Evolutionary conservation across 2,888 invertebrate species (phyloP).

Genomic region (Drosophila testacea): DNA sequence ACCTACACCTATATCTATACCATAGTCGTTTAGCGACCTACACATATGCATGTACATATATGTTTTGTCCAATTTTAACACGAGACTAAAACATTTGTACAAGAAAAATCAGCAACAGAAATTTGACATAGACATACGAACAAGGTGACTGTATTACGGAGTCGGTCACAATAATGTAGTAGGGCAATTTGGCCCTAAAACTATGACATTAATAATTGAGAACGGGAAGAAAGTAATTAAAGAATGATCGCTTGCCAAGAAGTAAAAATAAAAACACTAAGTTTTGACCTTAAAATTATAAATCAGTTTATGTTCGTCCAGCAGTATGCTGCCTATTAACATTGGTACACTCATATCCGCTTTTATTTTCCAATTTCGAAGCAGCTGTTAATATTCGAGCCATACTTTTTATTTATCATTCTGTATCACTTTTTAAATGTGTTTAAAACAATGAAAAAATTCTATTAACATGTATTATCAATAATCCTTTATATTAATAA

Average conservation of each 20-base stretch:
- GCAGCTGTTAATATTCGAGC: slow-evolving; percentile 39
- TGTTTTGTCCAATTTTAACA: slow-evolving; percentile 71
- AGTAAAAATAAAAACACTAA: slow-evolving; percentile 54
- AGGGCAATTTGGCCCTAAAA: slow-evolving; percentile 58
- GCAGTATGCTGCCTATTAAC: slow-evolving; percentile 15
- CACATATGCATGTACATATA: slow-evolving; percentile 49
- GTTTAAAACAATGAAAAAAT: slow-evolving; percentile 69
- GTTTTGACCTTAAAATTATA: slow-evolving; percentile 62
- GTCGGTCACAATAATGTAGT: slow-evolving; percentile 39
- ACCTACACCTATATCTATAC: slow-evolving; percentile 19
- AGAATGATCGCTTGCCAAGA: slow-evolving; percentile 71
- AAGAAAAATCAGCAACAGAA: slow-evolving; percentile 28
- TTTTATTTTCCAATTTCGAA: slow-evolving; percentile 25
- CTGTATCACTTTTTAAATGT: slow-evolving; percentile 67
- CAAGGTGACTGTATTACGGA: slow-evolving; percentile 25
- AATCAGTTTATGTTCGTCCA: slow-evolving; percentile 72
- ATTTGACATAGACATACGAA: slow-evolving; percentile 44
- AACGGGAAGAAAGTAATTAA: slow-evolving; percentile 42
- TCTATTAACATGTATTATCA: slow-evolving; percentile 80
- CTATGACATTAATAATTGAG: slow-evolving; percentile 40
- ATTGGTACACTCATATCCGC: slow-evolving; percentile 23
- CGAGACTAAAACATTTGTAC: slow-evolving; percentile 59
- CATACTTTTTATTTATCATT: slow-evolving; percentile 42
- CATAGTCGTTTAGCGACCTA: slow-evolving; percentile 46
- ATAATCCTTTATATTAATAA: slow-evolving; percentile 79